These are phyloP conservation scores for Hyposmocoma kahamanoa DNA, from an alignment of 1,140 invertebrate genomes.

Conservation along the genomic window DNA sequence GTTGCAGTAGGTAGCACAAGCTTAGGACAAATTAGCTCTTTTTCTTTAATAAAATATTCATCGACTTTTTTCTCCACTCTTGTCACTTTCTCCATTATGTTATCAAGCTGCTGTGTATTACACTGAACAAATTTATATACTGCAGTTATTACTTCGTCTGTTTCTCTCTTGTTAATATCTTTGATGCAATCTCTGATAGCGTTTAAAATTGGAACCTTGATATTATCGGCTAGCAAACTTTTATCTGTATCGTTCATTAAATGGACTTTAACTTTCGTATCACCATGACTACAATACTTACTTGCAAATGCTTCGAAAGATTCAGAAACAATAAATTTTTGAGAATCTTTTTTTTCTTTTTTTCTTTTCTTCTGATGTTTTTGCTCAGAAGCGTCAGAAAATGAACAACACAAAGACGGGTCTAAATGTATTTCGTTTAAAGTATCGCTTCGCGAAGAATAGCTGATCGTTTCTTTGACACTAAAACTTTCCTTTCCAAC, in stretches of 20 bases:
- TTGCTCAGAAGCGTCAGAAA: constrained; percentile 47
- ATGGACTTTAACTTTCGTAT: constrained; percentile 56
- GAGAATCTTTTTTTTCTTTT: constrained; percentile 25
- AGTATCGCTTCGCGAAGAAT: constrained; percentile 42
- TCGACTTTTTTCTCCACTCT: constrained; percentile 38
- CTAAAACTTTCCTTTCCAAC: constrained; percentile 25
- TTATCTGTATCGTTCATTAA: constrained; percentile 57
- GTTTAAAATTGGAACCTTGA: constrained; percentile 38
- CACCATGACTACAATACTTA: constrained; percentile 26
- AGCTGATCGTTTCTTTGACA: constrained; percentile 32
- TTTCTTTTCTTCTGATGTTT: constrained; percentile 29
- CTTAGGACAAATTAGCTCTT: constrained; percentile 11
- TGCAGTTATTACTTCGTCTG: constrained; percentile 20
- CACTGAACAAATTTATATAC: constrained; percentile 27
- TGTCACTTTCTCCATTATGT: constrained; percentile 34
- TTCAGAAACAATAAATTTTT: constrained; percentile 38
- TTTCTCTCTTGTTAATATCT: constrained; percentile 25
- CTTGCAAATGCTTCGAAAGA: constrained; percentile 50
- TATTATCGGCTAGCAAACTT: constrained; percentile 39
- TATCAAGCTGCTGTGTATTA: constrained; percentile 41
- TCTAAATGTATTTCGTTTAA: constrained; percentile 50
- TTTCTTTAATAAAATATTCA: constrained; percentile 5
- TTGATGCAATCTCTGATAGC: constrained; percentile 40
- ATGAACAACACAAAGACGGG: constrained; percentile 39
- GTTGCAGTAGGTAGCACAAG: constrained; percentile 11